These are phyloP conservation scores for Malacoctenus gilli DNA, from an alignment of 2,797 vertebrate genomes.

Conservation along the genomic window DNA sequence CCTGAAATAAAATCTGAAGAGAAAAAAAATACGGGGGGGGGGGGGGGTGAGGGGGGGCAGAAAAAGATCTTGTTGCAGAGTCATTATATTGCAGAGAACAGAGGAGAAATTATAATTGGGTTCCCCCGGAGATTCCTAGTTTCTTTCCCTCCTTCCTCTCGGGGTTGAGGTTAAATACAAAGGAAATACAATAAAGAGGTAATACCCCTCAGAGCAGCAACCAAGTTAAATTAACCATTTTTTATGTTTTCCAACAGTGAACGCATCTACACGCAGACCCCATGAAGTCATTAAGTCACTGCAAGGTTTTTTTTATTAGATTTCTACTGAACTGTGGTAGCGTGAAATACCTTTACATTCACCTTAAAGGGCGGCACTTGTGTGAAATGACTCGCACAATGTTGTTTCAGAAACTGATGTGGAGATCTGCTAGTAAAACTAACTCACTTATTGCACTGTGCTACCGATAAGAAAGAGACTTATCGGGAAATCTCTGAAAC, in stretches of 20 bases:
- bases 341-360: conserved; percentile 35
- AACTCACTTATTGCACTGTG: too few relatives aligned
- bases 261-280: conserved; percentile 16
- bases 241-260: conserved; percentile 39
- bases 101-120: conserved; percentile 58
- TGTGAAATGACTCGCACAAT: too few relatives aligned
- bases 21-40: conserved; percentile 27
- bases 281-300: conserved; percentile 46
- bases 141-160: conserved; percentile 48
- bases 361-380: background rate
- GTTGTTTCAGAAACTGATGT: conserved; percentile 1
- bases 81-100: conserved; percentile 53
- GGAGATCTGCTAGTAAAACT: background rate
- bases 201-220: conserved; percentile 49
- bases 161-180: conserved; percentile 67
- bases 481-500: too few relatives aligned
- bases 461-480: too few relatives aligned
- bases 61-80: conserved; percentile 43
- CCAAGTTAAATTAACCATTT: conserved; percentile 51
- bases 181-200: conserved; percentile 67
- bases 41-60: conserved; percentile 36
- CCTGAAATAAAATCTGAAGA: conserved; percentile 26
- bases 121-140: conserved; percentile 52
- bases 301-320: conserved; percentile 37
- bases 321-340: conserved; percentile 41